Conservation (phyloP, 2,888 invertebrate species). For the Drosophila borealis region DNA sequence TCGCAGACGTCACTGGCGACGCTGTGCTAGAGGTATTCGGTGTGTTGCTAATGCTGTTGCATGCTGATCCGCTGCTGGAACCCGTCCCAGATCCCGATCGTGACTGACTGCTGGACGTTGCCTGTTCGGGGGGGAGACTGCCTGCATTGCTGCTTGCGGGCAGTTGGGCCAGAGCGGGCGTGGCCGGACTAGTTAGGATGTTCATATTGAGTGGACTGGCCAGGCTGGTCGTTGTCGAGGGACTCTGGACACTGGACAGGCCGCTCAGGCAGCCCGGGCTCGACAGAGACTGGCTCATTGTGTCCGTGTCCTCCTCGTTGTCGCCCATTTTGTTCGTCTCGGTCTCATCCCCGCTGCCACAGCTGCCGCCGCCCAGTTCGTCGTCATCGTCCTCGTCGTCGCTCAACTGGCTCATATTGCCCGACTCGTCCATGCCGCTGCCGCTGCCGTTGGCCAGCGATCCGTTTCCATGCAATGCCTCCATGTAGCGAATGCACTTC, state of each 20-base stretch:
- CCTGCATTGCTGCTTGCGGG: conserved; percentile 5
- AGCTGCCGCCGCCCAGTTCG: conserved; percentile 91
- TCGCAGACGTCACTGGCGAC: conserved; percentile 71
- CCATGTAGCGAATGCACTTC: conserved; percentile 98
- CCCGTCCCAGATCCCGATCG: conserved; percentile 40
- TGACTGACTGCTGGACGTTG: conserved; percentile 28
- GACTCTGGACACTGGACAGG: conserved; percentile 89
- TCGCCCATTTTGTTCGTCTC: conserved; percentile 86
- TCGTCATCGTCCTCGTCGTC: conserved; percentile 82
- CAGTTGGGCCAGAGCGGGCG: conserved; percentile 66
- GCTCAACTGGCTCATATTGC: conserved; percentile 60
- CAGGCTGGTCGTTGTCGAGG: conserved; percentile 89
- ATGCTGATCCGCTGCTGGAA: conserved; percentile 58
- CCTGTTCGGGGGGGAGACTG: conserved; percentile 43
- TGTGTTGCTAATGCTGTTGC: conserved; percentile 63
- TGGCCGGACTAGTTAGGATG: conserved; percentile 88
- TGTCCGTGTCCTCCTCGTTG: conserved; percentile 88
- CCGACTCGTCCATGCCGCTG: conserved; percentile 87
- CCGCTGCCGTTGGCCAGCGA: conserved; percentile 86
- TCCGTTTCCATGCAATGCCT: conserved; percentile 87
- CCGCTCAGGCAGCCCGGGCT: conserved; percentile 89
- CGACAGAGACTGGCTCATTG: conserved; percentile 87
- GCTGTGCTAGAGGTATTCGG: conserved; percentile 74
- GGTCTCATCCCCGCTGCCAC: conserved; percentile 90
- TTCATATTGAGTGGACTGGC: conserved; percentile 92